Percentiles rank a stretch among this genome's conserved stretches.
Evolutionary conservation across 1,140 invertebrate genomes (phyloP).

Genomic region (Muscidifurax raptorellus): DNA sequence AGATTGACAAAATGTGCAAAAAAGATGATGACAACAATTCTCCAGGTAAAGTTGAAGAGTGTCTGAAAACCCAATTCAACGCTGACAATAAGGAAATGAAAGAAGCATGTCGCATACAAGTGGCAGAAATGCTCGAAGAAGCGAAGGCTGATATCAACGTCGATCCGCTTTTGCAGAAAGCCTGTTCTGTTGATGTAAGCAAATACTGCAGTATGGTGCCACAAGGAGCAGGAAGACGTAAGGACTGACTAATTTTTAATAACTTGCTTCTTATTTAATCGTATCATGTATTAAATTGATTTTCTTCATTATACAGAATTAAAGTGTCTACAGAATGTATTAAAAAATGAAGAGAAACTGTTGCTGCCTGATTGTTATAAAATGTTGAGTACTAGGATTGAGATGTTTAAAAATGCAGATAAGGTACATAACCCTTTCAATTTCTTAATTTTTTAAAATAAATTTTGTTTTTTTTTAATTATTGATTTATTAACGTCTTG

Average conservation of each 20-base stretch:
- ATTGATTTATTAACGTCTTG: no score
- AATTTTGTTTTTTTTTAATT: background rate
- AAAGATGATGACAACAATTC: conserved; percentile 71
- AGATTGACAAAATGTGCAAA: conserved; percentile 75
- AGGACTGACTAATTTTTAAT: conserved; percentile 61
- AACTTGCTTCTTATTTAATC: background rate
- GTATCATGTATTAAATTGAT: conserved; percentile 2
- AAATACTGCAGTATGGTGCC: conserved; percentile 89
- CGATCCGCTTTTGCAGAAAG: conserved; percentile 86
- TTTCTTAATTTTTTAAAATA: background rate
- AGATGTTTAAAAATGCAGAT: conserved; percentile 93
- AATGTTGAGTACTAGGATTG: conserved; percentile 86
- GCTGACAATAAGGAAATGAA: conserved; percentile 81
- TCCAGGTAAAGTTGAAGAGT: conserved; percentile 86
- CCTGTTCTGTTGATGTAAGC: conserved; percentile 87
- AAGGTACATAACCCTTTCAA: conserved; percentile 78
- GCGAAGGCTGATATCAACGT: conserved; percentile 88
- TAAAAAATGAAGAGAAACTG: conserved; percentile 81
- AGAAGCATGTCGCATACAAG: conserved; percentile 85
- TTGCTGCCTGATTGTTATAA: conserved; percentile 86
- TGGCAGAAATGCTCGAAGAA: conserved; percentile 88
- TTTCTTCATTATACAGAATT: conserved; percentile 80
- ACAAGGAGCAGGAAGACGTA: conserved; percentile 91
- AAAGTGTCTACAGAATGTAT: conserved; percentile 85
- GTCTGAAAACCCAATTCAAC: conserved; percentile 87